Evolutionary conservation across 1,140 invertebrate genomes (phyloP).

Genomic region (Manduca sexta): DNA sequence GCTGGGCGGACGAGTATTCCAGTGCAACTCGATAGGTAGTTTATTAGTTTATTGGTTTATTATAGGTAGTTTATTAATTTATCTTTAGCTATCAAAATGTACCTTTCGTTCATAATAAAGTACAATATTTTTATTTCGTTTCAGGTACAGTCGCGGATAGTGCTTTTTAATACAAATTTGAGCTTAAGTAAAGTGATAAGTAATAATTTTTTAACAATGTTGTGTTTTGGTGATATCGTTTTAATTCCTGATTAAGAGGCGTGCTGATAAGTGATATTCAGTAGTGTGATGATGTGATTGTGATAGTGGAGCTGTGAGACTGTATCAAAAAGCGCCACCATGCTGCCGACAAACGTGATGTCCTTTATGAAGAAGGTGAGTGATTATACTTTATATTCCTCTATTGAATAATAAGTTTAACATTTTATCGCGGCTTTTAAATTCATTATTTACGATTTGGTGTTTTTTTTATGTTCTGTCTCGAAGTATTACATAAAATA

Average conservation of each 20-base stretch:
- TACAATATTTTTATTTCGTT: conserved; percentile 28
- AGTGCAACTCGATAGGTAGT: not conserved
- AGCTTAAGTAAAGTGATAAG: conserved; percentile 7
- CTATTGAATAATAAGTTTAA: too few species aligned
- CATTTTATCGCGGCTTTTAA: too few species aligned
- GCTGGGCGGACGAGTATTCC: conserved; percentile 25
- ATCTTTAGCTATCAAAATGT: conserved; percentile 3
- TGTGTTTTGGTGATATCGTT: conserved; percentile 42
- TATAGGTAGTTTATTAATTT: not conserved
- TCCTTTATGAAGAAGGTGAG: conserved; percentile 89
- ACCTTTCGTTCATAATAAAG: conserved; percentile 11
- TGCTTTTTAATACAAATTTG: not conserved
- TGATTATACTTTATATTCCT: too few species aligned
- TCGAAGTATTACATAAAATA: too few species aligned
- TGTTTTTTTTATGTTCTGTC: too few species aligned
- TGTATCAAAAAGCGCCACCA: conserved; percentile 63
- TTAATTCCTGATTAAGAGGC: conserved; percentile 48
- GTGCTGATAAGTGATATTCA: conserved; percentile 24
- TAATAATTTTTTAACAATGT: conserved; percentile 33
- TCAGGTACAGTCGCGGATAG: conserved; percentile 25
- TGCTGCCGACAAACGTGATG: conserved; percentile 87
- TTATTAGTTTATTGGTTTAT: not conserved
- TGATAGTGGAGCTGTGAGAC: conserved; percentile 24
- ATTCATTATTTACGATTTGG: too few species aligned
- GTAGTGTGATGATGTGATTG: conserved; percentile 52